Percentiles rank a stretch among this genome's conserved stretches.
phyloP scores from a whole-genome alignment of 2,888 invertebrate genomes.

The Aricia artaxerxes region DNA sequence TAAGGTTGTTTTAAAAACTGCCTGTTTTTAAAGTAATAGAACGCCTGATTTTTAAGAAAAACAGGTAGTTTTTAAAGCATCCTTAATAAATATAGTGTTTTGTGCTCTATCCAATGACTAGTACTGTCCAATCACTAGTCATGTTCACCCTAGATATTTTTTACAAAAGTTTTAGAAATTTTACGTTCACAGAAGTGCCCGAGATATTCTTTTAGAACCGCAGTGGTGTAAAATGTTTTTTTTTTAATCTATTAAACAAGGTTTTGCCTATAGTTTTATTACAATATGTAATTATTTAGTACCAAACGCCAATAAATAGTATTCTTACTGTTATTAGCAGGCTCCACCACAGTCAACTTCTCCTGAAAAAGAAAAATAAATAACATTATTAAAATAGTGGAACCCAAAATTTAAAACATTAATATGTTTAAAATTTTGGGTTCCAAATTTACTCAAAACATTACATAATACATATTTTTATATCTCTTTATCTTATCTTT shows the following conservation, averaged over 20 bases:
- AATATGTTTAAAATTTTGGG: no score
- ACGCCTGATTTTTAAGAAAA: no score
- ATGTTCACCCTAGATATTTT: background rate
- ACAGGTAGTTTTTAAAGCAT: no score
- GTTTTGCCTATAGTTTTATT: background rate
- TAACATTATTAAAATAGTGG: background rate
- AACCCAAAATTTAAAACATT: background rate
- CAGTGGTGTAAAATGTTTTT: background rate
- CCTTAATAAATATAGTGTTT: no score
- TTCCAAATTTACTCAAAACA: no score
- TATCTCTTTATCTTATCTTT: no score
- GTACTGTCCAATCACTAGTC: no score
- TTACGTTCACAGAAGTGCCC: background rate
- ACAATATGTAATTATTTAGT: background rate
- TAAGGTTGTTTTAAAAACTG: no score
- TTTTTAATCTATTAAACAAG: no score
- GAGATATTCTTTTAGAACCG: background rate
- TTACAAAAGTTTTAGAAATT: background rate
- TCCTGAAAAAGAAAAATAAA: constrained; percentile 25
- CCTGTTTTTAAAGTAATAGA: no score
- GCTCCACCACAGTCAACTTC: background rate
- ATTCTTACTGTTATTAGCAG: constrained; percentile 6
- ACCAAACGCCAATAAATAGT: background rate
- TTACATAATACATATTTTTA: no score
- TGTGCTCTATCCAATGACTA: no score